Evolutionary conservation across 2,797 vertebrate species (phyloP), one percentile per base, ranked within the genome.

Genomic region (Manis pentadactyla): DNA sequence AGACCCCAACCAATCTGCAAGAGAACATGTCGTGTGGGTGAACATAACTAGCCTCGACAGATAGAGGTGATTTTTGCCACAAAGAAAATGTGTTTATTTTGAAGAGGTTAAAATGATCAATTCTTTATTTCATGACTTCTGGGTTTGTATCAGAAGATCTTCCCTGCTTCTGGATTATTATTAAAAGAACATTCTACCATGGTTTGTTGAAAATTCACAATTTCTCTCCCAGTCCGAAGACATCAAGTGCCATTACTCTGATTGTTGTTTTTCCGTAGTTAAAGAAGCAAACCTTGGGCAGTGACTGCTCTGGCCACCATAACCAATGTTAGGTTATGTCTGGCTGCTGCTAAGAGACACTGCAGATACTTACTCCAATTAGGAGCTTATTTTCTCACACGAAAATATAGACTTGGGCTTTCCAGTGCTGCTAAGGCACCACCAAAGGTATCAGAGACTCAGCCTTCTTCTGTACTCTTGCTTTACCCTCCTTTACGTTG

Each of bases 111-210:
- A 55, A 69, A 69, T 68, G 49, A 69, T 87, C 10, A 14, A 0
- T 69, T 75, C 59, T 83, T 91, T 83, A 90, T 90, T 77, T 92
- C 37, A 64, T 74, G 77, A 79, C 53, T 63, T 74, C 46, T 59
- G 73, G 34, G 19, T 84, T 61, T 83, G 23, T 79, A 63, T 49
- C 31, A 57, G 39, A 85, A 95, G 34, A 73, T 34, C 51, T 57
- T 59, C 14, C n/a, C 53, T 1, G 31, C 18, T 83, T 90, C 51
- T 61, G 29, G 11, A 92, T 92, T 64, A 83, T 49, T 89, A 68
- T 57, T 87, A 95, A 12, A 21, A 49, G 46, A 46, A 74, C 64
- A 79, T 73, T 46, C 19, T 74, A 37, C 64, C 11, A 3, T 0
- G 42, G 37, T 49, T 69, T 86, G 37, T 64, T 87, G 71, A 87